These are phyloP conservation scores for Rana temporaria DNA, from an alignment of 2,113 vertebrate genomes.

Conservation along the genomic window DNA sequence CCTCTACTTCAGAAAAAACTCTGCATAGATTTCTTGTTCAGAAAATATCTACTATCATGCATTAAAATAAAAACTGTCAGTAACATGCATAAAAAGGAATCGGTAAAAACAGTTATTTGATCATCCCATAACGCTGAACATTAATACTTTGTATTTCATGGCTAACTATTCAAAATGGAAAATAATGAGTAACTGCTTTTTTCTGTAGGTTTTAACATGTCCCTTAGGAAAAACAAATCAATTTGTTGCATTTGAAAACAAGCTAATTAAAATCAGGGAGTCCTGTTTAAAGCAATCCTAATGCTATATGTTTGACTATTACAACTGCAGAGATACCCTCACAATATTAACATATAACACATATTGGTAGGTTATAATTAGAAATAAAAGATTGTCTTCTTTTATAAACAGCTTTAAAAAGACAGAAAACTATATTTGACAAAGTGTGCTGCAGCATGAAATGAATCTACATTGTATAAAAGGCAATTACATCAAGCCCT, in stretches of 20 bases:
- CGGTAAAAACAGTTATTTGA: neutral
- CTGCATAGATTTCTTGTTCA: too few relatives aligned
- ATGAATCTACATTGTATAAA: slow-evolving; percentile 30
- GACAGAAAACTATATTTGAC: slow-evolving; percentile 7
- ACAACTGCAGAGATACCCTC: neutral
- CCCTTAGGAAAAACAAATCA: slow-evolving; percentile 43
- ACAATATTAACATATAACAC: neutral
- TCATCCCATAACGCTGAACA: neutral
- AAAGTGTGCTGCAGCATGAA: slow-evolving; percentile 27
- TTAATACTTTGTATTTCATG: neutral
- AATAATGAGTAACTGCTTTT: slow-evolving; percentile 27
- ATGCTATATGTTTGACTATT: slow-evolving; percentile 27
- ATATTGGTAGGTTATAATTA: slow-evolving; percentile 14
- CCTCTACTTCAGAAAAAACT: too few relatives aligned
- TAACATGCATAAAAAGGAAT: neutral
- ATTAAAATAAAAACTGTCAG: too few relatives aligned
- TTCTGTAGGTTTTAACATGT: slow-evolving; percentile 33
- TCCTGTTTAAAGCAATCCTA: slow-evolving; percentile 32
- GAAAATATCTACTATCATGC: too few relatives aligned
- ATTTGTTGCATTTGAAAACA: slow-evolving; percentile 18
- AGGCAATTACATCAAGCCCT: slow-evolving; percentile 42
- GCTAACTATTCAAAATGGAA: slow-evolving; percentile 24
- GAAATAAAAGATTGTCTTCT: slow-evolving; percentile 12
- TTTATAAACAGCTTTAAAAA: neutral
- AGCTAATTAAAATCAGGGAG: slow-evolving; percentile 26